A percentile compares a stretch with the other conserved stretches of the same genome.
These are phyloP conservation scores for Melanitta fusca DNA, from an alignment of 2,797 vertebrate genomes.

Conservation along the genomic window DNA sequence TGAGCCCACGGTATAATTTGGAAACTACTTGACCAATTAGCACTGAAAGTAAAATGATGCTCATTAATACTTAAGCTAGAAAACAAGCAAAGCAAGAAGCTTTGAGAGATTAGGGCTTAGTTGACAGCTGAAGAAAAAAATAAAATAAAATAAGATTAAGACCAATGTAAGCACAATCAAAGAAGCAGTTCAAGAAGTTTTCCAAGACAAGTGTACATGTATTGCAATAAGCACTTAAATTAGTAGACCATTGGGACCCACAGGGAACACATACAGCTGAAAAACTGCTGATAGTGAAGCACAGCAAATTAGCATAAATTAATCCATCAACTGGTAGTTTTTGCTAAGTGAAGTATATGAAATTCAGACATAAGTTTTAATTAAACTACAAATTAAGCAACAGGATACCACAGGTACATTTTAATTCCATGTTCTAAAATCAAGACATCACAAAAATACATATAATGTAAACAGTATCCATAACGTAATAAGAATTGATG, in stretches of 20 bases:
- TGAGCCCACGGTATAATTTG: neutral
- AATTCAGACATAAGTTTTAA: slow-evolving; percentile 25
- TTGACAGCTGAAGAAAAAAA: slow-evolving; percentile 47
- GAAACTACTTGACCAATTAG: slow-evolving; percentile 14
- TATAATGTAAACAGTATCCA: neutral
- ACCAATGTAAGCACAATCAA: slow-evolving; percentile 32
- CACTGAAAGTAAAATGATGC: neutral
- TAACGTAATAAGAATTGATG: neutral
- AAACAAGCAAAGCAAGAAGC: slow-evolving; percentile 56
- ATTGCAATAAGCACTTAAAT: slow-evolving; percentile 48
- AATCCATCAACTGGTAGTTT: slow-evolving; percentile 33
- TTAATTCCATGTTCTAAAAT: neutral
- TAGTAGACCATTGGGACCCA: slow-evolving; percentile 27
- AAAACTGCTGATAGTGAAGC: slow-evolving; percentile 2
- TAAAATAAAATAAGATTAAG: slow-evolving; percentile 26
- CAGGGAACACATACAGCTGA: slow-evolving; percentile 30
- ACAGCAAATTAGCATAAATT: slow-evolving; percentile 56
- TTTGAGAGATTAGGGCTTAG: slow-evolving; percentile 58
- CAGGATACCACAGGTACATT: slow-evolving; percentile 26
- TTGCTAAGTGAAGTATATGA: slow-evolving; percentile 34
- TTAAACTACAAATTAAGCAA: slow-evolving; percentile 14
- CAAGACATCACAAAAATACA: neutral
- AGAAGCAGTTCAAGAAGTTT: slow-evolving; percentile 38
- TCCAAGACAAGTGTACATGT: slow-evolving; percentile 33
- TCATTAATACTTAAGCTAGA: slow-evolving; percentile 45